phyloP scores from a whole-genome alignment of 2,113 vertebrate genomes.

The Heterotis niloticus region DNA sequence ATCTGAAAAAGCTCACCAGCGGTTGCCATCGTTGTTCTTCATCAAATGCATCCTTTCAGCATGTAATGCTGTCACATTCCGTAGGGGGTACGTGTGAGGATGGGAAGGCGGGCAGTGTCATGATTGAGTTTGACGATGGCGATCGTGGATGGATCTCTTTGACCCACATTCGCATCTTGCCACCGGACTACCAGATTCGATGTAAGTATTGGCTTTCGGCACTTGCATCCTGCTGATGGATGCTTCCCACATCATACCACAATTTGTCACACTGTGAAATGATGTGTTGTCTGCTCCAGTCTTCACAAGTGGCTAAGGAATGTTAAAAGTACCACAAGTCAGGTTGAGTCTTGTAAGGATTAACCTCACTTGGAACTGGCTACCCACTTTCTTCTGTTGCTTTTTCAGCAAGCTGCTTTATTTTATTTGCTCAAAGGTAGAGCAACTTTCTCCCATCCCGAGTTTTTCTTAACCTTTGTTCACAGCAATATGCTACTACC shows the following conservation, averaged over 20 bases:
- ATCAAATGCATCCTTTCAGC: neutral
- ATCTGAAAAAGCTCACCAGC: neutral
- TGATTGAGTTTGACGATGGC: conserved; percentile 94
- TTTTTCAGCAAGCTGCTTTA: neutral
- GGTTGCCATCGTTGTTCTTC: neutral
- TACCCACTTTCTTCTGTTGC: neutral
- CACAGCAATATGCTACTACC: neutral
- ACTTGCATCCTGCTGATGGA: too few relatives aligned
- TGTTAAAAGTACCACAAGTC: too few relatives aligned
- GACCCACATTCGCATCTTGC: conserved; percentile 86
- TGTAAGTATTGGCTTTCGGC: conserved; percentile 63
- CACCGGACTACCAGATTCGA: conserved; percentile 89
- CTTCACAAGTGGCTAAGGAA: too few relatives aligned
- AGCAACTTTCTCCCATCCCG: neutral
- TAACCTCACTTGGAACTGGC: too few relatives aligned
- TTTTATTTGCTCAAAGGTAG: neutral
- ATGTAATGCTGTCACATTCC: neutral
- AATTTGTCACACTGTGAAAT: neutral
- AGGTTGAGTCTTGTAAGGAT: too few relatives aligned
- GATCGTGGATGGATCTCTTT: conserved; percentile 86
- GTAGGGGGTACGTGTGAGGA: conserved; percentile 72
- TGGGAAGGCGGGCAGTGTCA: conserved; percentile 74
- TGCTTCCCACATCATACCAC: neutral
- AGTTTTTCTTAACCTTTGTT: neutral
- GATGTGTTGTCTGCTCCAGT: neutral